Conservation (phyloP, 2,888 invertebrate species). For the Lampropteryx suffumata region DNA sequence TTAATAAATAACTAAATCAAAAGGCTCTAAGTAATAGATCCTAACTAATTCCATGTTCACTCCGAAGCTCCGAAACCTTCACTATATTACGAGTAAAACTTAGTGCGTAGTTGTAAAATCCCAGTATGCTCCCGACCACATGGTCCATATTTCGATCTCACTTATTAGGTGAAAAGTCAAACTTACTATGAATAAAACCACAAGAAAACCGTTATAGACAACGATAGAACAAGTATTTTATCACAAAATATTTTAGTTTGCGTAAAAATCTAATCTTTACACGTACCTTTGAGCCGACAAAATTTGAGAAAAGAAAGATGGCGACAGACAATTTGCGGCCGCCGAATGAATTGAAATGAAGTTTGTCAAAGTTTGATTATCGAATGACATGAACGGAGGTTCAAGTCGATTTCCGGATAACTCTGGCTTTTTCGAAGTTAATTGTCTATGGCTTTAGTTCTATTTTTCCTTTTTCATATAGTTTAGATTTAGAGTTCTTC, state of each 20-base stretch:
- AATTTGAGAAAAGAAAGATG: slow-evolving; percentile 77
- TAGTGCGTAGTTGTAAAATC: slow-evolving; percentile 76
- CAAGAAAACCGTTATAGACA: slow-evolving; percentile 28
- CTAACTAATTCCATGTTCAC: slow-evolving; percentile 14
- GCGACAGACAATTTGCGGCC: slow-evolving; percentile 49
- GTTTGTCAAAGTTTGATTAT: slow-evolving; percentile 26
- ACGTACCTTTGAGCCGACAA: slow-evolving; percentile 77
- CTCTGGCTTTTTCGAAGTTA: not conserved
- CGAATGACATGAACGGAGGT: slow-evolving; percentile 29
- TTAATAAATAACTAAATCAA: slow-evolving; percentile 15
- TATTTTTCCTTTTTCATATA: too few species aligned
- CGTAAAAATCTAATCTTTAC: slow-evolving; percentile 47
- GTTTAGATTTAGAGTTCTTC: too few species aligned
- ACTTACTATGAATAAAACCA: slow-evolving; percentile 37
- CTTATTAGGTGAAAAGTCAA: slow-evolving; percentile 33
- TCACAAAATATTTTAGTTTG: slow-evolving; percentile 40
- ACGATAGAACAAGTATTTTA: slow-evolving; percentile 28
- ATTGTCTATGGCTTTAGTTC: slow-evolving; percentile 6
- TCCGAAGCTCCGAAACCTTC: slow-evolving; percentile 31
- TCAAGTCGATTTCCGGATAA: slow-evolving; percentile 4
- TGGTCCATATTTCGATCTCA: slow-evolving; percentile 53
- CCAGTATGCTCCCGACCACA: slow-evolving; percentile 67
- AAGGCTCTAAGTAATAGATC: slow-evolving; percentile 29
- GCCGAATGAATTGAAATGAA: slow-evolving; percentile 43
- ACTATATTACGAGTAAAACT: slow-evolving; percentile 54